Conservation (phyloP, 1,140 invertebrate species). For the Zophobas morio region DNA sequence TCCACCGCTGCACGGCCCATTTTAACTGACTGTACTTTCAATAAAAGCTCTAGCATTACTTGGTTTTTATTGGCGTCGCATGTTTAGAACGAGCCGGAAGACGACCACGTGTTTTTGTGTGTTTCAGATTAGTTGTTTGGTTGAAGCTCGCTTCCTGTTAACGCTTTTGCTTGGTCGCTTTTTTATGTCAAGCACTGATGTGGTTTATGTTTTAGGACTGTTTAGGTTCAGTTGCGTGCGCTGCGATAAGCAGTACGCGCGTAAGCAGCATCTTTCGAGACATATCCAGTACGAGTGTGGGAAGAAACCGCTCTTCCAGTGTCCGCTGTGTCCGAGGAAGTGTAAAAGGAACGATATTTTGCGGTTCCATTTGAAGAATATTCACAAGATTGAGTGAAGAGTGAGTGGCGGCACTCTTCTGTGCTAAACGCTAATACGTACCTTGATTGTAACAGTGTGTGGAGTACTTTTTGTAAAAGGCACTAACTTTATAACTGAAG, state of each 20-base stretch:
- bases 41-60: not conserved
- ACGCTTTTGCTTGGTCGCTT: not conserved
- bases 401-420: not conserved
- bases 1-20: constrained; percentile 55
- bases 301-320: constrained; percentile 70
- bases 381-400: constrained; percentile 28
- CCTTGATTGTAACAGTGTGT: too few relatives aligned
- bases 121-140: not conserved
- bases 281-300: constrained; percentile 82
- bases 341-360: constrained; percentile 64
- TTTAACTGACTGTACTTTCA: not conserved
- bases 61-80: too few relatives aligned
- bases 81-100: too few relatives aligned
- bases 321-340: constrained; percentile 67
- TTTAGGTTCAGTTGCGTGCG: constrained; percentile 29
- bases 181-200: constrained; percentile 8
- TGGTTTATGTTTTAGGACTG: constrained; percentile 23
- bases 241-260: constrained; percentile 43
- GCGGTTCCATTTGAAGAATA: constrained; percentile 51
- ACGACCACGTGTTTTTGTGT: too few relatives aligned
- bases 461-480: too few relatives aligned
- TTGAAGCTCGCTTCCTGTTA: not conserved
- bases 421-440: not conserved
- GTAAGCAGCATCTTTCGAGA: constrained; percentile 69
- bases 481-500: constrained; percentile 9